phyloP scores from a whole-genome alignment of 2,113 vertebrate genomes.

The Dipodomys spectabilis region DNA sequence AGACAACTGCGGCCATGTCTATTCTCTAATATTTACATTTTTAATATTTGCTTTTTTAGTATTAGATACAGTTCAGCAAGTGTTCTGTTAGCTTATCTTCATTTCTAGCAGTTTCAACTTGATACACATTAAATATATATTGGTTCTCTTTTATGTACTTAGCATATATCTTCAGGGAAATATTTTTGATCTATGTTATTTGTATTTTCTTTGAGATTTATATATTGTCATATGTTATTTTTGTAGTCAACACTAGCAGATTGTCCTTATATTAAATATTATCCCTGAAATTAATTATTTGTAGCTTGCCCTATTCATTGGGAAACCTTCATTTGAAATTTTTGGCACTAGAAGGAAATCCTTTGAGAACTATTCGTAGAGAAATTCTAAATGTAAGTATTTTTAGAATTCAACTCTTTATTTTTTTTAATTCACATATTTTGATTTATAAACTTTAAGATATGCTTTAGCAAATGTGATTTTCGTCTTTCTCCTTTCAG shows the following conservation, averaged over 20 bases:
- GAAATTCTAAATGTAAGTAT: conserved; percentile 93
- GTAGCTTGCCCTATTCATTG: conserved; percentile 92
- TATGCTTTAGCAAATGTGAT: not conserved
- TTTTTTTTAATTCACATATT: conserved; percentile 16
- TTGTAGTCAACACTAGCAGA: conserved; percentile 17
- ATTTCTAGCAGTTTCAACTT: conserved; percentile 28
- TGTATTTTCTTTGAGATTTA: not conserved
- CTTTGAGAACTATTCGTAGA: conserved; percentile 94
- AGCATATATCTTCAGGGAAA: conserved; percentile 33
- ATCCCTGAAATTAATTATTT: conserved; percentile 71
- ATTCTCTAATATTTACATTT: not conserved
- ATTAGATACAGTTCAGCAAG: not conserved
- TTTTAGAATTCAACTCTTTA: not conserved
- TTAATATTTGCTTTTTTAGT: conserved; percentile 23
- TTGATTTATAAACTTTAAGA: not conserved
- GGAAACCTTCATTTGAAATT: conserved; percentile 94
- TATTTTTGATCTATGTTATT: conserved; percentile 5
- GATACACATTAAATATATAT: not conserved
- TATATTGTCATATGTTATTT: not conserved
- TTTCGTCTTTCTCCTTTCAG: conserved; percentile 82
- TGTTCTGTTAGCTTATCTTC: not conserved
- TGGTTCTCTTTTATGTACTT: not conserved
- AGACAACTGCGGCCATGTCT: too few relatives aligned
- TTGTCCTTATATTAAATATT: conserved; percentile 44
- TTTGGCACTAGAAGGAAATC: conserved; percentile 95